phyloP scores from a whole-genome alignment of 1,140 invertebrate genomes.

The Camponotus vicinus region DNA sequence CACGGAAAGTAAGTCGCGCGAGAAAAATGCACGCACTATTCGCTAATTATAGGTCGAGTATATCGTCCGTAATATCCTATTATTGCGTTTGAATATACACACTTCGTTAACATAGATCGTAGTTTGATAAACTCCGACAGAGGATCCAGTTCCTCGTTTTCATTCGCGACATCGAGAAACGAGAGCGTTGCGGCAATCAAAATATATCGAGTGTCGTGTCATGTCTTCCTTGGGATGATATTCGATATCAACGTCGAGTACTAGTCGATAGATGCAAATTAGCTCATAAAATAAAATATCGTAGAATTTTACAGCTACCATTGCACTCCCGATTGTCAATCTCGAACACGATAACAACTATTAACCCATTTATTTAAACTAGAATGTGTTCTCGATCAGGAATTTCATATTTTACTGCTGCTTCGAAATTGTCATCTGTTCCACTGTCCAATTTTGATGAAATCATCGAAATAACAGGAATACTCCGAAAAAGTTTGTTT shows the following conservation, averaged over 20 bases:
- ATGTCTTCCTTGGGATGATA: slow-evolving; percentile 27
- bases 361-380: slow-evolving; percentile 12
- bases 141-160: neutral
- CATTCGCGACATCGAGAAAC: neutral
- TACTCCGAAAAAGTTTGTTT: no score
- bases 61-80: neutral
- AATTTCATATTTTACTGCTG: neutral
- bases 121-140: neutral
- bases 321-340: neutral
- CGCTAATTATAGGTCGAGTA: slow-evolving; percentile 17
- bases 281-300: neutral
- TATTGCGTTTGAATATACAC: neutral
- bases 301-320: neutral
- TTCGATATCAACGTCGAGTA: neutral
- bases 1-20: slow-evolving; percentile 51
- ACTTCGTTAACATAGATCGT: slow-evolving; percentile 1
- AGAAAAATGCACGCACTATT: slow-evolving; percentile 24
- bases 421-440: slow-evolving; percentile 15
- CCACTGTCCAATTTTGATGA: slow-evolving; percentile 5
- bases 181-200: neutral
- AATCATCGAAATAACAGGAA: neutral
- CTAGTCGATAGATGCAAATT: slow-evolving; percentile 3
- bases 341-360: neutral
- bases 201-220: slow-evolving; percentile 5
- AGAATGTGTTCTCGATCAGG: slow-evolving; percentile 4